Evolutionary conservation across 1,140 invertebrate species (phyloP), one percentile per base, ranked within the genome.

Genomic region (Drosophila serrata): DNA sequence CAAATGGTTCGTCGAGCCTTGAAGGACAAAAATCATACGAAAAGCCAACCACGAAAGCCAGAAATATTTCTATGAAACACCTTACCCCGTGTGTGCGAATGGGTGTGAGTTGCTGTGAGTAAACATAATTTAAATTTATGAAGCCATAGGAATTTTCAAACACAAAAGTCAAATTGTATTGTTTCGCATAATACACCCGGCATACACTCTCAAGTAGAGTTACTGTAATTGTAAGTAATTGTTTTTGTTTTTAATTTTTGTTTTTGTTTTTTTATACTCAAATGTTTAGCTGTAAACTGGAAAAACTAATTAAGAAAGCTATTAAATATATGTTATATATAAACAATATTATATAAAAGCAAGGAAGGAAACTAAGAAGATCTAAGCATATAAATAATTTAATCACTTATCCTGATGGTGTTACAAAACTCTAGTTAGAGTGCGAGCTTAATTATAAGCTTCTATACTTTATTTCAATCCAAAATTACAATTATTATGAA

Each of bases 91-190:
- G 45, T 35, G 39, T 29, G 56, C 22, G 12, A 6, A 19, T 29
- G 53, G 15, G 39, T 46, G 35, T 46, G 35, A n/a, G 37, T 12
- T n/a, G 58, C 22, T 43, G 40, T 65, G 43, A 62, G 77, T 68
- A 81, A 85, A 77, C 62, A 85, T 73, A 64, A 84, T 84, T 77
- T 85, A 73, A 80, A 85, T 85, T 77, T 77, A 80, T 81, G 75
- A 79, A 85, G 61, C 72, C 76, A 35, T 72, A 79, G 37, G 57
- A 79, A 78, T 58, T 69, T 51, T 24, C 13, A 59, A 35, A 39
- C 49, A 37, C 61, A 64, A 64, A 53, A 45, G 56, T 33, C 12
- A 45, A 51, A 63, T 33, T 37, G 15, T 33, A 48, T 63, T 58
- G 17, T 33, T 61, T 43, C 4, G 42, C 29, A 49, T 24, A 22